Evolutionary conservation across 2,113 vertebrate genomes (phyloP), one percentile per base, ranked within the genome.

Genomic region (Solea solea): DNA sequence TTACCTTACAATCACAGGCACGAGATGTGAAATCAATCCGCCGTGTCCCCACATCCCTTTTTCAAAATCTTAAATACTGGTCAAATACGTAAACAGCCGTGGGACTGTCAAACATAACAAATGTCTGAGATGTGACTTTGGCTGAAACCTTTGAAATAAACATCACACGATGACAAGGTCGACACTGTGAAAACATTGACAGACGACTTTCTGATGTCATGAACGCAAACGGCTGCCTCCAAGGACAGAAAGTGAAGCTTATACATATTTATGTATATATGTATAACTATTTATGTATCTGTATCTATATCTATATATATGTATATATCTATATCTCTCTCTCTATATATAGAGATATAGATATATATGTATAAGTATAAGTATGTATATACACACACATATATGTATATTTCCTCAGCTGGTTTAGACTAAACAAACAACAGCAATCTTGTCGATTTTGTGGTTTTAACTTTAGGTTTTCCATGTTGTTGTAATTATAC

Each of bases 341-440:
- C n/a, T n/a, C n/a, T n/a, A 21, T 21, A 21, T 21, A 21, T 1
- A 21, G 1, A 21, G 21, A 21, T 21, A 21, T 21, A 21, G 21
- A 21, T 21, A 21, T 21, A 21, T 21, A 21, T 1, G 21, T 34
- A 34, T 34, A 34, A n/a, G n/a, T n/a, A n/a, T n/a, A n/a, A n/a
- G 5, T 34, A 34, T 34, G 5, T 34, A 34, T 34, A 34, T 34
- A 34, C 5, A 34, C 34, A 34, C 5, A 34, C 5, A 34, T 34
- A 34, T 6, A 3, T 34, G 34, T 34, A 34, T 34, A 34, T 34
- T 60, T 78, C 52, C 3, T 75, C 54, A 40, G 64, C 74, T 74
- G 64, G 27, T 79, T 81, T 27, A 64, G 82, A 86, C 81, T 86
- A 88, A 90, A 87, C 80, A 91, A 90, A 90, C 77, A 81, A 69